Evolutionary conservation across 2,113 vertebrate species (phyloP), one percentile per base, ranked within the genome.

Genomic region (Plectropomus leopardus): DNA sequence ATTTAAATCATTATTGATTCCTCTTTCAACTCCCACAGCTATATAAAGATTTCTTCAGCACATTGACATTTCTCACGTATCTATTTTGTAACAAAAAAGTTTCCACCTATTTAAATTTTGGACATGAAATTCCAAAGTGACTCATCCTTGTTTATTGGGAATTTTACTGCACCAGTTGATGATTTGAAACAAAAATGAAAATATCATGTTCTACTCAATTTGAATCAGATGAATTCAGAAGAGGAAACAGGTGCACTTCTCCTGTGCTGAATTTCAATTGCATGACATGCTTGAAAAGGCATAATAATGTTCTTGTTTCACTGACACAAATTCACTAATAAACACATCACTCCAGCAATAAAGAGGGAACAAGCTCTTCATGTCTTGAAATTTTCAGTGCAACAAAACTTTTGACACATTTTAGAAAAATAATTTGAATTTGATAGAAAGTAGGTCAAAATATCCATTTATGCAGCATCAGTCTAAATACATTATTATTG

Each of bases 161-260:
- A 4, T 9, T 40, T 40, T 40, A 51, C 48, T 26, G 16, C 6
- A 26, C 40, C 34, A 64, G 19, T 47, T 15, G 9, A 7, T n/a
- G 6, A 7, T 32, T 63, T 61, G 9, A 19, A 34, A 10, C 1
- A 3, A 6, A 17, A 13, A 47, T 13, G 1, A 1, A 65, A 23
- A 65, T 14, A 51, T 68, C 21, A 51, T 34, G 21, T 15, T 67
- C 34, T 17, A 5, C 26, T 73, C 32, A 26, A 40, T 44, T 14
- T 44, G 19, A 67, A 7, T 1, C 30, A 15, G 32, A 14, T 80
- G 13, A 16, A 51, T 32, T 51, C 15, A 68, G n/a, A n/a, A 67
- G 11, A n/a, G 34, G 63, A 72, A 80, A 32, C 24, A 51, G 44
- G 53, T 51, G 77, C 28, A 32, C 51, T n/a, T 63, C 32, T 48